Evolutionary conservation across 2,888 invertebrate species (phyloP), one percentile per base, ranked within the genome.

Genomic region (Alloscopus bannaensis): DNA sequence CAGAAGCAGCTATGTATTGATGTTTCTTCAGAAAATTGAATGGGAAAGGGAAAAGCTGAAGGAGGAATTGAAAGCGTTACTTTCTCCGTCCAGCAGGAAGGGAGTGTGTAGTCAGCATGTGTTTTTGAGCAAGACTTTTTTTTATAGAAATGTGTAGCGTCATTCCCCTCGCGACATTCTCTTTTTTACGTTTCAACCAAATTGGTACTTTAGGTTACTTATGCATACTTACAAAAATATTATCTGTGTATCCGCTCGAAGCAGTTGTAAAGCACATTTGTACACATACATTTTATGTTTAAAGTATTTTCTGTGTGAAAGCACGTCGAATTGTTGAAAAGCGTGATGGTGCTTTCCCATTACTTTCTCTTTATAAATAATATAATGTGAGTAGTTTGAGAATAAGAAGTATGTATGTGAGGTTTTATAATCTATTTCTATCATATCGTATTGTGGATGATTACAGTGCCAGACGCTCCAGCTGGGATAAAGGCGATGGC

Each of bases 401-500:
- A n/a, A 36, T 13, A 36, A 36, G 8, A 36, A 8, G 36, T 36
- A 13, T 36, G 36, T 36, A 36, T 13, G 36, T 36, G 36, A 36
- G 36, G 6, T 13, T 36, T n/a, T n/a, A n/a, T n/a, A n/a, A n/a
- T n/a, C n/a, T n/a, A n/a, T n/a, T n/a, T n/a, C n/a, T n/a, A n/a
- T n/a, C n/a, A n/a, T n/a, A n/a, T 36, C 28, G 45, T 22, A 40
- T 57, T n/a, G 13, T 55, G 13, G n/a, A 24, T 47, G 42, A 40
- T 79, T 86, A 83, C 87, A 94, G 95, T 93, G 59, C 95, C 95
- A 11, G 94, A 93, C 76, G 91, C 93, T 50, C 95, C 95, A 0
- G 91, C 92, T 3, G 93, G 93, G 86, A 93, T 95, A 82, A 95
- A 95, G 89, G 94, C 93, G 6, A 92, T 94, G 59, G 92, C 93